phyloP scores from a whole-genome alignment of 2,797 vertebrate species.

The Leucoraja ocellata region DNA sequence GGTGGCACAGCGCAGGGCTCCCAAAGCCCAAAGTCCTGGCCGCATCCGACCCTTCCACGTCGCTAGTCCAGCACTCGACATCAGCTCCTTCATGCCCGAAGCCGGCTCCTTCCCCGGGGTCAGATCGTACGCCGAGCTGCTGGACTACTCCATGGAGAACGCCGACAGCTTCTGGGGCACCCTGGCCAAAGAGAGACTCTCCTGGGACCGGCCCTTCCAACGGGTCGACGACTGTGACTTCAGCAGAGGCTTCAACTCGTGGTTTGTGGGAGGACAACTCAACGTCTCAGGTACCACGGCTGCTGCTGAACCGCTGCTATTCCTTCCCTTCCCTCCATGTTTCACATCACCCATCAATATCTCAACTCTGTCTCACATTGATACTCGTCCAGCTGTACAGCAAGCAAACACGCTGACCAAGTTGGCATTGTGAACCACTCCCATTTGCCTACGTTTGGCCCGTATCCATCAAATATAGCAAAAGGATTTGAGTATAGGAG shows the following conservation, averaged over 20 bases:
- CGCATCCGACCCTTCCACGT: neutral
- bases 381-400: too few species aligned
- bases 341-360: neutral
- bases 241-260: slow-evolving; percentile 58
- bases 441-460: too few species aligned
- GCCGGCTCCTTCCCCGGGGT: slow-evolving; percentile 47
- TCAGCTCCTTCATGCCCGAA: slow-evolving; percentile 42
- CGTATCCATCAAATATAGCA: too few species aligned
- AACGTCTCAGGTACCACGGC: slow-evolving; percentile 77
- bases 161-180: slow-evolving; percentile 74
- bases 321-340: neutral
- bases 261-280: slow-evolving; percentile 81
- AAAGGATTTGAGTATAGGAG: too few species aligned
- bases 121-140: slow-evolving; percentile 52
- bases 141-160: slow-evolving; percentile 61
- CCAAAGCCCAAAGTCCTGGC: neutral
- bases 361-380: too few species aligned
- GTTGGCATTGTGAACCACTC: too few species aligned
- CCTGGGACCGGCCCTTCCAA: slow-evolving; percentile 71
- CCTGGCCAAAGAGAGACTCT: slow-evolving; percentile 63
- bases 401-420: too few species aligned
- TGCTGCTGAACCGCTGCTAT: neutral
- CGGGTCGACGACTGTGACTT: slow-evolving; percentile 66
- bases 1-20: neutral
- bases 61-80: neutral